Percentiles rank a stretch among this genome's conserved stretches.
Evolutionary conservation across 2,888 invertebrate species (phyloP).

Genomic region (Omphaloscelis lunosa): DNA sequence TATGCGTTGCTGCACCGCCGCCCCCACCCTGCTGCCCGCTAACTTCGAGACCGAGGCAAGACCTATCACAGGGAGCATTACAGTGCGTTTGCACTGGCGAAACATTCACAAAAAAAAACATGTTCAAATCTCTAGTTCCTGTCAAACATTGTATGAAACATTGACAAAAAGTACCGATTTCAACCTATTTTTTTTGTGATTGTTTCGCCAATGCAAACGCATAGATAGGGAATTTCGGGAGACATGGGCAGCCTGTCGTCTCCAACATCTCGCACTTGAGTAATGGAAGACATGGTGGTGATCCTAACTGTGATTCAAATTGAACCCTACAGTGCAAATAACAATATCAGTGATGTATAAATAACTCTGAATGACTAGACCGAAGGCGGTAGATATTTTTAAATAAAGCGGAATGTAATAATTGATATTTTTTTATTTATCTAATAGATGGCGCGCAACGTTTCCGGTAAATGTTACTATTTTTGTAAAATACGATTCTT

Average conservation of each 20-base stretch:
- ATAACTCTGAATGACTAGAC: constrained; percentile 48
- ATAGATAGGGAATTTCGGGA: neutral
- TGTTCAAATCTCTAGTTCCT: no score
- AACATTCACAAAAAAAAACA: no score
- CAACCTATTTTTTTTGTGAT: no score
- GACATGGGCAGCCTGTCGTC: neutral
- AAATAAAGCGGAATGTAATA: constrained; percentile 37
- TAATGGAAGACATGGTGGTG: neutral
- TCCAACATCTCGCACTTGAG: neutral
- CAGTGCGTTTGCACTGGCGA: no score
- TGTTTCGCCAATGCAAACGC: no score
- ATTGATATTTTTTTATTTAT: constrained; percentile 14
- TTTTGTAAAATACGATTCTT: neutral
- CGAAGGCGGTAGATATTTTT: constrained; percentile 49
- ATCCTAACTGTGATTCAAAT: neutral
- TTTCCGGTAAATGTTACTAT: constrained; percentile 57
- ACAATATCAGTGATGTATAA: constrained; percentile 24
- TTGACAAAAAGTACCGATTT: no score
- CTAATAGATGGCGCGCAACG: constrained; percentile 59
- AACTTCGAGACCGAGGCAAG: no score
- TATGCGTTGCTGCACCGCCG: no score
- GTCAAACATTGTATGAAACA: no score
- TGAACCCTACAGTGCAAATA: neutral
- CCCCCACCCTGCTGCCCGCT: no score
- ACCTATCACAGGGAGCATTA: no score